phyloP scores from a whole-genome alignment of 2,113 vertebrate species.

The Uria lomvia region DNA sequence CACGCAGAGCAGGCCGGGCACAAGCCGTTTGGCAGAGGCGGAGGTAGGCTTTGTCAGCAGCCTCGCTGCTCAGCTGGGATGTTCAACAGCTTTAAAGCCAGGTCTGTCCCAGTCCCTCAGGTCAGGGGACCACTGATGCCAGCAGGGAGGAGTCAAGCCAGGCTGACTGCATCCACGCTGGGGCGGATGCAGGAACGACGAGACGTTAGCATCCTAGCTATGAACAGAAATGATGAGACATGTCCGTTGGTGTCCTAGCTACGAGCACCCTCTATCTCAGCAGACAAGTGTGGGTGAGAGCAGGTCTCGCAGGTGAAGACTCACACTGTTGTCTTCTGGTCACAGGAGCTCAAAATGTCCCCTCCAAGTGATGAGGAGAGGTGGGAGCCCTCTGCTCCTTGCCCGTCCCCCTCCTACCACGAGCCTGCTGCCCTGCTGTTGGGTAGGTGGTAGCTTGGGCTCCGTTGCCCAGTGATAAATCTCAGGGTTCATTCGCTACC shows the following conservation, averaged over 20 bases:
- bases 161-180: neutral
- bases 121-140: neutral
- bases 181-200: neutral
- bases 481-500: neutral
- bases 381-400: neutral
- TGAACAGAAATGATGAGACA: neutral
- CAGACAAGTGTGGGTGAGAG: neutral
- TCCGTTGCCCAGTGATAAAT: accelerated
- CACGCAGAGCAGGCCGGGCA: accelerated
- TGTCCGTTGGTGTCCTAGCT: accelerated
- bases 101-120: too few relatives aligned
- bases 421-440: neutral
- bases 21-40: neutral
- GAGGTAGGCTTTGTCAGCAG: neutral
- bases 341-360: neutral
- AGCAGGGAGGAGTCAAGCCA: neutral
- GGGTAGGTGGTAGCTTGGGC: neutral
- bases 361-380: neutral
- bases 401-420: neutral
- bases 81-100: neutral
- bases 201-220: neutral
- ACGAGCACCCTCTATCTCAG: neutral
- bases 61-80: neutral
- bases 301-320: neutral
- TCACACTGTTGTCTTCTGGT: neutral